Percentiles rank a stretch among this genome's conserved stretches.
These are phyloP conservation scores for Minunthozetes semirufus DNA, from an alignment of 2,888 invertebrate genomes.

Conservation along the genomic window DNA sequence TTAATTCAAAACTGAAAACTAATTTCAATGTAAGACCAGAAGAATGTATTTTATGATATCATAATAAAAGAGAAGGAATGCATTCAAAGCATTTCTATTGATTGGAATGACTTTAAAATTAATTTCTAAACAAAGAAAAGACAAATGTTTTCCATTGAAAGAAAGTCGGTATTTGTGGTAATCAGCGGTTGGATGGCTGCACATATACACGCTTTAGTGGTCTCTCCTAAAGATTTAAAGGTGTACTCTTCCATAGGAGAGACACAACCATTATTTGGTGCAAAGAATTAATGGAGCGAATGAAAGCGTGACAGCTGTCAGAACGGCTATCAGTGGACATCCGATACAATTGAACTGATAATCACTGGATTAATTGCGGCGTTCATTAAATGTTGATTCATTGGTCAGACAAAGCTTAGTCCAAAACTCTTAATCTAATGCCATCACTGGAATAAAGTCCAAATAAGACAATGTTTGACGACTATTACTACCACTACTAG, in stretches of 20 bases:
- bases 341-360: slow-evolving; percentile 19
- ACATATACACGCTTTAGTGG: neutral
- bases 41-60: too few species aligned
- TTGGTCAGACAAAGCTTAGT: neutral
- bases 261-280: slow-evolving; percentile 9
- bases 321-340: slow-evolving; percentile 22
- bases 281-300: slow-evolving; percentile 13
- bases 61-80: too few species aligned
- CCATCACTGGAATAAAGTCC: neutral
- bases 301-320: slow-evolving; percentile 29
- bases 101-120: too few species aligned
- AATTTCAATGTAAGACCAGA: too few species aligned
- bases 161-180: neutral
- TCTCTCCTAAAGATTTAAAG: neutral
- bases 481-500: neutral
- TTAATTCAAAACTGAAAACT: too few species aligned
- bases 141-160: neutral
- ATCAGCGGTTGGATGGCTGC: neutral
- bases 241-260: neutral
- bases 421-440: neutral
- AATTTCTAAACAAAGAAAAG: neutral
- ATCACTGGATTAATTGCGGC: slow-evolving; percentile 23
- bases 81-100: too few species aligned
- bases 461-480: neutral
- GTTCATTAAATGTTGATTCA: slow-evolving; percentile 30